A percentile compares a stretch with the other conserved stretches of the same genome.
phyloP scores from a whole-genome alignment of 2,888 invertebrate genomes.

The Leucophora obtusa region DNA sequence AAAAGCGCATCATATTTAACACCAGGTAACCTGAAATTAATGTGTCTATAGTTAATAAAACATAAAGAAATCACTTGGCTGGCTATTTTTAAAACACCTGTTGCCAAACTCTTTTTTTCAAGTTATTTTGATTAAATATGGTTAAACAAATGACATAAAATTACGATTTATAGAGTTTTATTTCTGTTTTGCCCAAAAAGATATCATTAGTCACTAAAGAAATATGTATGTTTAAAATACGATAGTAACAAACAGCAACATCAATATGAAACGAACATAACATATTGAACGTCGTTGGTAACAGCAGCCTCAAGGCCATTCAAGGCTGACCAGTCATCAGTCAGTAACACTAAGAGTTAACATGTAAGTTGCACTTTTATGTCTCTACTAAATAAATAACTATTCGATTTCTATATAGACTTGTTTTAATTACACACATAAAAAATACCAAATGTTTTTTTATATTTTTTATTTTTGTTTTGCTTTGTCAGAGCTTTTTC shows the following conservation, averaged over 20 bases:
- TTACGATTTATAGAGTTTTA: conserved; percentile 51
- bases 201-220: conserved; percentile 55
- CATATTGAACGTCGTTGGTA: conserved; percentile 4
- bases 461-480: too few species aligned
- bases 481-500: neutral
- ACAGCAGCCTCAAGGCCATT: conserved; percentile 56
- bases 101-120: conserved; percentile 20
- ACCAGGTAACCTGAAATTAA: conserved; percentile 13
- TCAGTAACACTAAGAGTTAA: conserved; percentile 34
- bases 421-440: conserved; percentile 34
- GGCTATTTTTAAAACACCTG: conserved; percentile 32
- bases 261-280: too few species aligned
- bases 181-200: conserved; percentile 52
- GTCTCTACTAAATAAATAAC: conserved; percentile 2
- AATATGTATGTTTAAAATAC: conserved; percentile 18
- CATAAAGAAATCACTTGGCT: neutral
- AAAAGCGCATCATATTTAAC: conserved; percentile 30
- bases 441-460: neutral
- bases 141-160: conserved; percentile 40
- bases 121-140: conserved; percentile 21
- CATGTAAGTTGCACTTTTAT: conserved; percentile 43
- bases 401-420: conserved; percentile 28
- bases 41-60: conserved; percentile 3
- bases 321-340: conserved; percentile 61
- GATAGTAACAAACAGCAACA: neutral